Evolutionary conservation across 2,797 vertebrate species (phyloP).

Genomic region (Coracias cyanogaster): DNA sequence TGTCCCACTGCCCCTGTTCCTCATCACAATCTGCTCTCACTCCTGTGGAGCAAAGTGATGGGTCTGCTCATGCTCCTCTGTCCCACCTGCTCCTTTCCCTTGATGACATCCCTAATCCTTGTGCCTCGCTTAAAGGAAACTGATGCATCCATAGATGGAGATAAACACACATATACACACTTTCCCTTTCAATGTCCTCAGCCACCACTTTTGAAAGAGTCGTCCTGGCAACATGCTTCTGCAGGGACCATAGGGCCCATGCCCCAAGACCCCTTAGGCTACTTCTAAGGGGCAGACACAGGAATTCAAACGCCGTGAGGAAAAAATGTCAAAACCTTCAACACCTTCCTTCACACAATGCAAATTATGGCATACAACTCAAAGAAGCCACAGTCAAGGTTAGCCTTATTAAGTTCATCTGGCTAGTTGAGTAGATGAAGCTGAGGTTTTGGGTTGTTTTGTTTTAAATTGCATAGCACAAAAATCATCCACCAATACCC

Average conservation of each 20-base stretch:
- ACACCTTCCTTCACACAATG: background rate
- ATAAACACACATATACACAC: background rate
- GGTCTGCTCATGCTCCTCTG: background rate
- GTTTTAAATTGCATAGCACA: background rate
- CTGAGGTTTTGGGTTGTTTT: background rate
- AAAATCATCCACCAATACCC: background rate
- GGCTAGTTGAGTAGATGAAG: background rate
- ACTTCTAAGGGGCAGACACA: background rate
- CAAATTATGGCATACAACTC: accelerated
- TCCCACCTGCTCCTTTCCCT: background rate
- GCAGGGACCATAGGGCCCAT: too few relatives aligned
- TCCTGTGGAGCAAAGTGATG: background rate
- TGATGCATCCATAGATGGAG: too few relatives aligned
- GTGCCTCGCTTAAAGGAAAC: background rate
- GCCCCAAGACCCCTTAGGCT: background rate
- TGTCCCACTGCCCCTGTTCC: background rate
- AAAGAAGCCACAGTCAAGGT: background rate
- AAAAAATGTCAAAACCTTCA: background rate
- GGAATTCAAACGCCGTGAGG: background rate
- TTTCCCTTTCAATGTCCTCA: background rate
- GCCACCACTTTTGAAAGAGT: background rate
- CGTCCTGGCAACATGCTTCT: background rate
- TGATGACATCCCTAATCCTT: background rate
- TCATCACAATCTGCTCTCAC: background rate
- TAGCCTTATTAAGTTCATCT: background rate